These are phyloP conservation scores for Misgurnus anguillicaudatus DNA, from an alignment of 2,113 vertebrate genomes.

Conservation along the genomic window DNA sequence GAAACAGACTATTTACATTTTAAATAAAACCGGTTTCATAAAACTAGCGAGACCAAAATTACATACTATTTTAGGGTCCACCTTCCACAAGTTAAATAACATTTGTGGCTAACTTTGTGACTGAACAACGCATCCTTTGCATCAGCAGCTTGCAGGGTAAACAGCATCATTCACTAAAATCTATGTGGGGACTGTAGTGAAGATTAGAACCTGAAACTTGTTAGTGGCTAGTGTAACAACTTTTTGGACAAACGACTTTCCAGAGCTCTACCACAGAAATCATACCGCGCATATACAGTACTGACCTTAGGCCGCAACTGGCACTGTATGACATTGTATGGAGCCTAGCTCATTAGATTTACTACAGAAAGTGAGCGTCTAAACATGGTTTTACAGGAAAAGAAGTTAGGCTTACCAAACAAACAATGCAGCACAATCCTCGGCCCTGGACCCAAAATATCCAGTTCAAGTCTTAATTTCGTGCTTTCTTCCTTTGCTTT, in stretches of 20 bases:
- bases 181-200: not conserved
- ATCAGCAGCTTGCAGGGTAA: slow-evolving; percentile 32
- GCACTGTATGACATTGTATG: slow-evolving; percentile 7
- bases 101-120: slow-evolving; percentile 30
- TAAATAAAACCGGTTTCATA: not conserved
- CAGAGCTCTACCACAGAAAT: not conserved
- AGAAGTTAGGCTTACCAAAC: slow-evolving; percentile 64
- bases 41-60: slow-evolving; percentile 13
- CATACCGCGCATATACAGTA: not conserved
- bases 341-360: not conserved
- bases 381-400: not conserved
- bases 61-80: slow-evolving; percentile 7
- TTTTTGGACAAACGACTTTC: slow-evolving; percentile 1
- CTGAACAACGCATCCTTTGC: slow-evolving; percentile 35
- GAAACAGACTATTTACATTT: not conserved
- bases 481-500: slow-evolving; percentile 65
- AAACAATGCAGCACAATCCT: slow-evolving; percentile 64
- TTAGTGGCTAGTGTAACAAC: not conserved
- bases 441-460: slow-evolving; percentile 64
- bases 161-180: slow-evolving; percentile 8
- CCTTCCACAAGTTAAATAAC: slow-evolving; percentile 17
- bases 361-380: not conserved
- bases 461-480: slow-evolving; percentile 64
- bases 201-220: not conserved
- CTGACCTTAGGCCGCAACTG: slow-evolving; percentile 3